These are phyloP conservation scores for Orthonychiurus folsomi DNA, from an alignment of 2,888 invertebrate genomes.

Conservation along the genomic window DNA sequence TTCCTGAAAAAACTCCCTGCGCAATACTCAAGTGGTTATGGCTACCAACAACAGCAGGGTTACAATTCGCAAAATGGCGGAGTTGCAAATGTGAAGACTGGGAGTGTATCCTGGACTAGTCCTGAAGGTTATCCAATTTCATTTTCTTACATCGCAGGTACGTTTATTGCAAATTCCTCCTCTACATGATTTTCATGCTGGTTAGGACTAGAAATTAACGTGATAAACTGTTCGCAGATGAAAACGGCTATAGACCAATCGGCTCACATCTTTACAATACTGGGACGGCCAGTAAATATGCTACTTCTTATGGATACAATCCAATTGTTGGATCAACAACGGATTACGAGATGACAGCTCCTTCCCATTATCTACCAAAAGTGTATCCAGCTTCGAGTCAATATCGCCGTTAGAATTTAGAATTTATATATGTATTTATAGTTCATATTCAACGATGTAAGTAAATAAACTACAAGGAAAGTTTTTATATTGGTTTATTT, in stretches of 20 bases:
- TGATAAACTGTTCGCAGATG: too few species aligned
- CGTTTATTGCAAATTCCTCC: neutral
- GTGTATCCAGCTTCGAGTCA: neutral
- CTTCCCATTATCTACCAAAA: neutral
- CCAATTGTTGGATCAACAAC: too few species aligned
- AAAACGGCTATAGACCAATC: neutral
- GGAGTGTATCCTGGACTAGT: constrained; percentile 4
- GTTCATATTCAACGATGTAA: too few species aligned
- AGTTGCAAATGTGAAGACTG: constrained; percentile 8
- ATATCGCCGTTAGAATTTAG: constrained; percentile 4
- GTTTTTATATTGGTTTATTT: too few species aligned
- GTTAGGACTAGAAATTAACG: too few species aligned
- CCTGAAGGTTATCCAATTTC: constrained; percentile 7
- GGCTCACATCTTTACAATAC: neutral
- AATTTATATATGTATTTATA: neutral
- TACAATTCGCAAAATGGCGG: neutral
- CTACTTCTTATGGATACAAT: too few species aligned
- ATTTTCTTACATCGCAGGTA: constrained; percentile 1
- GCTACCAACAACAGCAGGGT: neutral
- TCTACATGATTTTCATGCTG: neutral
- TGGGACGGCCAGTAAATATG: neutral
- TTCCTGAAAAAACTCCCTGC: neutral
- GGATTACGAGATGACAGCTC: too few species aligned
- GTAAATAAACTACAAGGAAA: too few species aligned
- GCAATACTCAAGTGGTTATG: neutral